These are phyloP conservation scores for Eremophila alpestris DNA, from an alignment of 2,797 vertebrate genomes.

Conservation along the genomic window DNA sequence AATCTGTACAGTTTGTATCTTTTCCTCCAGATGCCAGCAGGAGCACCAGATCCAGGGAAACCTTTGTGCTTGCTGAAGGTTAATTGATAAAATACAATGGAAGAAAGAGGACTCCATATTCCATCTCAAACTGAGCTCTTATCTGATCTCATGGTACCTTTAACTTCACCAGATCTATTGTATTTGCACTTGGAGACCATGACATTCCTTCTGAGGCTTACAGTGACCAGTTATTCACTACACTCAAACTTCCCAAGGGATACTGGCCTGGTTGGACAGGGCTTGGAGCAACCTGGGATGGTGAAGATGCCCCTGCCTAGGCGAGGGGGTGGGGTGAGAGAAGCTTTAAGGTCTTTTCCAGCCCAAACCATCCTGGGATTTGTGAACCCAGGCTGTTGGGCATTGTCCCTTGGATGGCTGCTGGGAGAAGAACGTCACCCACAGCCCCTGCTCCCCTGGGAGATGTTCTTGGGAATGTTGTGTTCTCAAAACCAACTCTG, in stretches of 20 bases:
- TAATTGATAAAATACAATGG: slow-evolving; percentile 58
- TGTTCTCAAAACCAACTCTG: background rate
- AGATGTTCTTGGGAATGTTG: background rate
- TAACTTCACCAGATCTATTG: background rate
- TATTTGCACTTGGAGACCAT: background rate
- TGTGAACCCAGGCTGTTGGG: background rate
- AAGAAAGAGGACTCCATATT: background rate
- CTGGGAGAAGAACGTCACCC: background rate
- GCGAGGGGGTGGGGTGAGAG: rapidly evolving
- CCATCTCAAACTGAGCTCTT: background rate
- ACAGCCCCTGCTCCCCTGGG: background rate
- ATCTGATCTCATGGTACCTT: background rate
- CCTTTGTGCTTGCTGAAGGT: slow-evolving; percentile 33
- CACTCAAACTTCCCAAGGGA: background rate
- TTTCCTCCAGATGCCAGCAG: slow-evolving; percentile 49
- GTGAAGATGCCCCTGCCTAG: background rate
- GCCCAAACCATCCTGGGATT: background rate
- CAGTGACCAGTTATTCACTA: background rate
- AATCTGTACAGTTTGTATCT: slow-evolving; percentile 35
- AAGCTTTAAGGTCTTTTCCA: background rate
- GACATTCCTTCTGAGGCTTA: background rate
- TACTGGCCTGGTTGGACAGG: background rate
- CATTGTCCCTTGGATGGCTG: background rate
- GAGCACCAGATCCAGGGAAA: slow-evolving; percentile 28
- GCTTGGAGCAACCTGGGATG: background rate